These are phyloP conservation scores for Myocastor coypus DNA, from an alignment of 2,113 vertebrate genomes.

Conservation along the genomic window DNA sequence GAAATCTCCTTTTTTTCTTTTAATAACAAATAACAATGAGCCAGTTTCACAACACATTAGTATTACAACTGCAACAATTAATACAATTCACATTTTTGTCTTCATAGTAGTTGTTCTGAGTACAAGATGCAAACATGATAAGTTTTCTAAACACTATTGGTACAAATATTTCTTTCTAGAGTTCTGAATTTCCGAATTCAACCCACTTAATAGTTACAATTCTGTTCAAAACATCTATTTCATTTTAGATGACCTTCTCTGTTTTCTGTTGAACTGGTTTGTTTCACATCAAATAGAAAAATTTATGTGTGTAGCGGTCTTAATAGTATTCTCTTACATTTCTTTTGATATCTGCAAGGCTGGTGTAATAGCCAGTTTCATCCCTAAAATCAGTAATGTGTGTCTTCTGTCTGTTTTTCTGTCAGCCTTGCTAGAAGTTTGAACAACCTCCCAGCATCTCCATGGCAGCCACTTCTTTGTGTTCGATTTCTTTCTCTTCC, in stretches of 20 bases:
- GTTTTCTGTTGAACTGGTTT: neutral
- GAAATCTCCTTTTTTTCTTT: neutral
- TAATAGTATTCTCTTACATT: conserved; percentile 23
- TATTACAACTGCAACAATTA: too few relatives aligned
- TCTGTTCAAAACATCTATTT: conserved; percentile 32
- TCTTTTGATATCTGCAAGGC: neutral
- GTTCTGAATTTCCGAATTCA: conserved; percentile 49
- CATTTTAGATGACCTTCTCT: neutral
- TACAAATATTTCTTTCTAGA: too few relatives aligned
- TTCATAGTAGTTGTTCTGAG: too few relatives aligned
- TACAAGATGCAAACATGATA: too few relatives aligned
- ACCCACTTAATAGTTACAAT: conserved; percentile 34
- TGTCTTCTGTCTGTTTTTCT: neutral
- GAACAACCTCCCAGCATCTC: neutral
- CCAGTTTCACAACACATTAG: too few relatives aligned
- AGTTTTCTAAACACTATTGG: too few relatives aligned
- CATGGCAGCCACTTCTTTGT: neutral
- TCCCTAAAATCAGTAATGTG: neutral
- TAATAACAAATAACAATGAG: too few relatives aligned
- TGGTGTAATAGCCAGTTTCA: conserved; percentile 18
- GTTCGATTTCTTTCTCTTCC: neutral
- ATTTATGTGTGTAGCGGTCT: neutral
- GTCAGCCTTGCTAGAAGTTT: conserved; percentile 16
- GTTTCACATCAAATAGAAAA: conserved; percentile 19
- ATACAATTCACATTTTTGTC: too few relatives aligned